Evolutionary conservation across 2,797 vertebrate genomes (phyloP).

Genomic region (Gymnothorax javanicus): DNA sequence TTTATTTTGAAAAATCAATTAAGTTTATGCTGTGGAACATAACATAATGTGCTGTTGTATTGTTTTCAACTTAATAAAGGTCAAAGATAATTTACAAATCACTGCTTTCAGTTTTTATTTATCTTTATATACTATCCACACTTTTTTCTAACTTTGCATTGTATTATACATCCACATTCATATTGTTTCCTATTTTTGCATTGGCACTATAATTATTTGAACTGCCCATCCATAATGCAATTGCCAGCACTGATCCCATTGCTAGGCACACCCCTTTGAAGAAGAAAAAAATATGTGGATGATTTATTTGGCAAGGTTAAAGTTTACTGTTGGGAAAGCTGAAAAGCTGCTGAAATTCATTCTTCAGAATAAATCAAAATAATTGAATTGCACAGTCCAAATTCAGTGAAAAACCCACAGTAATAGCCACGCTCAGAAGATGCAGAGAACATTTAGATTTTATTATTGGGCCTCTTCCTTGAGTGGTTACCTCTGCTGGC

Average conservation of each 20-base stretch:
- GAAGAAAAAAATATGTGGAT: background rate
- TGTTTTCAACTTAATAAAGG: too few relatives aligned
- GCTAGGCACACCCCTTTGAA: background rate
- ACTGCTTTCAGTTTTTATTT: too few relatives aligned
- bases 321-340: background rate
- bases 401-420: background rate
- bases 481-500: background rate
- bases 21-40: too few relatives aligned
- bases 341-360: background rate
- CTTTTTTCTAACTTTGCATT: too few relatives aligned
- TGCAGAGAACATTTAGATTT: background rate
- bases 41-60: too few relatives aligned
- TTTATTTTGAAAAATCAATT: too few relatives aligned
- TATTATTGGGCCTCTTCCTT: background rate
- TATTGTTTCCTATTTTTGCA: background rate
- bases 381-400: background rate
- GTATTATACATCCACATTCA: too few relatives aligned
- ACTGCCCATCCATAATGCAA: background rate
- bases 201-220: background rate
- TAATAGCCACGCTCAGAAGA: background rate
- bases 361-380: slow-evolving; percentile 7
- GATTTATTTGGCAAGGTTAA: background rate
- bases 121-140: too few relatives aligned
- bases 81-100: too few relatives aligned
- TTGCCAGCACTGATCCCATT: background rate